Conservation (phyloP, 2,888 invertebrate species). For the Dryococelus australis region DNA sequence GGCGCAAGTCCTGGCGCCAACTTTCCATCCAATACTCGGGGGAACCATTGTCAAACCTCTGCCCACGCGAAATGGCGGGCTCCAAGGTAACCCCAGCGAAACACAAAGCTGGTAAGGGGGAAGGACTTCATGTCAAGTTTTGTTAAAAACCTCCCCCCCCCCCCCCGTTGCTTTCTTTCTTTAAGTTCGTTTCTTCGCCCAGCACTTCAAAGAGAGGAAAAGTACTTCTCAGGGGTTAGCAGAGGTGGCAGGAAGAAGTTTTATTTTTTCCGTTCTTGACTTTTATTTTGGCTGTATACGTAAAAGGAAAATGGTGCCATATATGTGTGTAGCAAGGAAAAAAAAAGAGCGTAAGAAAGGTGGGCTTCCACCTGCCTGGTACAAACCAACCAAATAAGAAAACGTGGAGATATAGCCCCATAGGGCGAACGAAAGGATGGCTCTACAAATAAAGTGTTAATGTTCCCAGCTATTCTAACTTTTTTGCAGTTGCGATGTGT, state of each 20-base stretch:
- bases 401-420: no score
- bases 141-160: background rate
- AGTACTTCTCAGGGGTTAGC: background rate
- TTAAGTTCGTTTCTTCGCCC: background rate
- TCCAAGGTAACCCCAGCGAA: background rate
- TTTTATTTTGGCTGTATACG: background rate
- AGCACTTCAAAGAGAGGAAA: conserved; percentile 16
- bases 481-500: no score
- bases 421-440: no score
- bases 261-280: conserved; percentile 8
- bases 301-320: background rate
- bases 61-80: background rate
- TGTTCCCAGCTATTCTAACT: no score
- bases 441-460: no score
- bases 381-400: no score
- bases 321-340: background rate
- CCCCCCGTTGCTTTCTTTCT: background rate
- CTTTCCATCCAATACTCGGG: background rate
- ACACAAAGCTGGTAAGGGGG: background rate
- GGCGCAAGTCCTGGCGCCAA: background rate
- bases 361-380: background rate
- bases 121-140: background rate
- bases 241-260: background rate
- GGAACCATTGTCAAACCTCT: background rate
- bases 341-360: background rate